Evolutionary conservation across 92 coral and sea anemone genomes (phyloP).

Genomic region (Zoanthus sociatus): DNA sequence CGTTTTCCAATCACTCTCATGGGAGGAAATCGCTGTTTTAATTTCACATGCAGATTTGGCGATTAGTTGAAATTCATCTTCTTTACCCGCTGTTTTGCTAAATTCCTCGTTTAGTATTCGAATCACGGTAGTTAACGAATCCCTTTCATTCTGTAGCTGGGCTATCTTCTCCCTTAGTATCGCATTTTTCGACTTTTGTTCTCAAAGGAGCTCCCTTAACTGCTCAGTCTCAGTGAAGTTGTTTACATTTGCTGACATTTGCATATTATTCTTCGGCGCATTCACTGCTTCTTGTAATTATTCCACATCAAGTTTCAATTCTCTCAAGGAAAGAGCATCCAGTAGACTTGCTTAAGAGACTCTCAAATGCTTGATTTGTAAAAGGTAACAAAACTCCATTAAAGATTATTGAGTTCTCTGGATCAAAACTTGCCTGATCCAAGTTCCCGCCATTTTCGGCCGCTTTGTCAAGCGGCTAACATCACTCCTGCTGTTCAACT

Average conservation of each 20-base stretch:
- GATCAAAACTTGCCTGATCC: no score
- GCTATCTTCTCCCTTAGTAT: neutral
- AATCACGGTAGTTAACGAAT: neutral
- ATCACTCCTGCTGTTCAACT: no score
- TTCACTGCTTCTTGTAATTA: neutral
- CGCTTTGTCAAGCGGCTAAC: no score
- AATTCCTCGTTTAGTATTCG: neutral
- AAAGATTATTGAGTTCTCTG: neutral
- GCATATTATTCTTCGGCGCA: neutral
- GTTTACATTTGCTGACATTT: conserved; percentile 11
- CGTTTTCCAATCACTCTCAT: neutral
- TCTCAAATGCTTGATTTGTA: conserved; percentile 16
- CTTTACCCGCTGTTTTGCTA: neutral
- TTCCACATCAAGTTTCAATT: conserved; percentile 18
- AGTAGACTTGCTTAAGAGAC: conserved; percentile 24
- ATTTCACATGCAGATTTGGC: neutral
- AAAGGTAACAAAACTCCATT: conserved; percentile 11
- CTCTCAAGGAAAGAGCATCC: conserved; percentile 33
- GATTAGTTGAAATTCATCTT: neutral
- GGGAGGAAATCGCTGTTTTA: neutral
- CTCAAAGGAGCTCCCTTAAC: conserved; percentile 16
- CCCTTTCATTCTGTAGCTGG: conserved; percentile 10
- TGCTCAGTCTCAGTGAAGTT: conserved; percentile 31
- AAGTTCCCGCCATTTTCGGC: no score
- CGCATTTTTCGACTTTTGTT: conserved; percentile 27